A percentile compares a stretch with the other conserved stretches of the same genome.
Conservation (phyloP, 2,888 invertebrate genomes). For the Palloptera scutellata region DNA sequence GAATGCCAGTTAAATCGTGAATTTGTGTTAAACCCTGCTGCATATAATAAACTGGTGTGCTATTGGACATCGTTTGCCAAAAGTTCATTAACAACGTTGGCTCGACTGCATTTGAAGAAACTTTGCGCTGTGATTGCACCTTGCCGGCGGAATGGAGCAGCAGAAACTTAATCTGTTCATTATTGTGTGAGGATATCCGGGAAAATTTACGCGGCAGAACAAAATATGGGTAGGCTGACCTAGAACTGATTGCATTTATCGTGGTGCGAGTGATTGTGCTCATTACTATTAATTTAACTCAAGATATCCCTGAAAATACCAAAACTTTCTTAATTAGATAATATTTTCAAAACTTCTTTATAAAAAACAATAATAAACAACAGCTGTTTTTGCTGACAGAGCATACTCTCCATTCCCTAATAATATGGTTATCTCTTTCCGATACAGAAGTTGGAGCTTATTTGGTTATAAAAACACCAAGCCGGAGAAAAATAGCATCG, state of each 20-base stretch:
- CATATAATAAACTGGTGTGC: conserved; percentile 72
- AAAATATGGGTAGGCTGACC: not conserved
- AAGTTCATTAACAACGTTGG: conserved; percentile 29
- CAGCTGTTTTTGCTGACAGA: conserved; percentile 30
- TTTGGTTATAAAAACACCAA: too few relatives aligned
- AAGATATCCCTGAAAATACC: too few relatives aligned
- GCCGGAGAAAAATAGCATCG: too few relatives aligned
- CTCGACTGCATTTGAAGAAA: not conserved
- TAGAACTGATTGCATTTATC: not conserved
- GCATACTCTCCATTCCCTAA: too few relatives aligned
- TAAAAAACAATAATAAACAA: conserved; percentile 31
- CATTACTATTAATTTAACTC: too few relatives aligned
- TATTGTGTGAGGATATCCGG: not conserved
- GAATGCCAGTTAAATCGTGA: conserved; percentile 77
- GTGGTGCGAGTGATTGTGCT: too few relatives aligned
- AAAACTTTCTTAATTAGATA: too few relatives aligned
- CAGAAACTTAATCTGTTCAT: not conserved
- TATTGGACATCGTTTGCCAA: conserved; percentile 71
- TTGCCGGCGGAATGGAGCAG: too few relatives aligned
- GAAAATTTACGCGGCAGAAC: not conserved
- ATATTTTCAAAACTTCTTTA: not conserved
- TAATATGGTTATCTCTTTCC: too few relatives aligned
- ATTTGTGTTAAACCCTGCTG: conserved; percentile 74
- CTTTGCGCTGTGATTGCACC: not conserved
- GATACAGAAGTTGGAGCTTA: too few relatives aligned